A percentile compares a stretch with the other conserved stretches of the same genome.
These are phyloP conservation scores for Panulirus ornatus DNA, from an alignment of 1,140 invertebrate species.

Conservation along the genomic window DNA sequence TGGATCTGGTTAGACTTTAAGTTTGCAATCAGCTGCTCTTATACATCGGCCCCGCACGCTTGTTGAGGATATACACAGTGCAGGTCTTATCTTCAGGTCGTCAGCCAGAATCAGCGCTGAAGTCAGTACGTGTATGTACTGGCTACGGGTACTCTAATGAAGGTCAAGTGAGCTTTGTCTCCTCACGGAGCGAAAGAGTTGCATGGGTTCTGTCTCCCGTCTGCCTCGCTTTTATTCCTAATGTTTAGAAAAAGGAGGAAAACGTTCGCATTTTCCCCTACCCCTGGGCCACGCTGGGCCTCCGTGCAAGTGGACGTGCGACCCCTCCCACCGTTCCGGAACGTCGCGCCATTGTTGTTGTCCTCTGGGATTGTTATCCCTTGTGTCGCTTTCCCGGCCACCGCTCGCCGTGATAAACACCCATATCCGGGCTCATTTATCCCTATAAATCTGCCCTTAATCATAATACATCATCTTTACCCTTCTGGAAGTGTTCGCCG, in stretches of 20 bases:
- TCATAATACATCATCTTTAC: conserved; percentile 42
- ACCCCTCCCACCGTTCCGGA: conserved; percentile 56
- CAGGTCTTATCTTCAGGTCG: no score
- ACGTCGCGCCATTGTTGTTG: conserved; percentile 37
- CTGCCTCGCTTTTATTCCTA: no score
- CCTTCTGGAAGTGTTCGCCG: background rate
- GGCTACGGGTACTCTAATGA: no score
- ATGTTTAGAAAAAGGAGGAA: background rate
- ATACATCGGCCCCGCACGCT: no score
- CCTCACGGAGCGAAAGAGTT: no score
- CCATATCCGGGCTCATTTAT: conserved; percentile 39
- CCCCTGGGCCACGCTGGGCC: background rate
- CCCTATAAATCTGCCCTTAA: conserved; percentile 36
- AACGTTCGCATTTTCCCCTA: background rate
- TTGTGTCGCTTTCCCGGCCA: conserved; percentile 40
- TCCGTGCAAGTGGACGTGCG: background rate
- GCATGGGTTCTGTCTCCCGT: no score
- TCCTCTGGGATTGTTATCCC: conserved; percentile 37
- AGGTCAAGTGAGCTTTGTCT: no score
- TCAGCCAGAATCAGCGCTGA: no score
- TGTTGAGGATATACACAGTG: no score
- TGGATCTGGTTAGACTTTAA: no score
- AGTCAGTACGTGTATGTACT: no score
- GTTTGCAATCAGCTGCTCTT: no score
- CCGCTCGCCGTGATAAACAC: conserved; percentile 33